Conservation (phyloP, 2,888 invertebrate species). For the Stenichneumon culpator region DNA sequence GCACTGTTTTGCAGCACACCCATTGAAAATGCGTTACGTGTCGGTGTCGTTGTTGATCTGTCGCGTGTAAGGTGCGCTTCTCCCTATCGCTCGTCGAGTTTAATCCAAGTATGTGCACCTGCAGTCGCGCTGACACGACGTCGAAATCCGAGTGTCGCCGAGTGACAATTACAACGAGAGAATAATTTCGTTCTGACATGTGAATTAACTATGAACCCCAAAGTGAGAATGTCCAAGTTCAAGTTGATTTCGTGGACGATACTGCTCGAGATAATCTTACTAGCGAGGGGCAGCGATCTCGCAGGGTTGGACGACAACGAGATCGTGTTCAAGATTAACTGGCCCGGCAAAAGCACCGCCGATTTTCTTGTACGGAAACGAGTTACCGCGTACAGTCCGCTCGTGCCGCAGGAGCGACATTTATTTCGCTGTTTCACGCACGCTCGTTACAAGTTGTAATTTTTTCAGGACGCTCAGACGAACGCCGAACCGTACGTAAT, state of each 20-base stretch:
- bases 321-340: constrained; percentile 91
- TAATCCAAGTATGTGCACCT: neutral
- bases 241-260: constrained; percentile 47
- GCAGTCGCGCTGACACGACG: neutral
- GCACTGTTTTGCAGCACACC: constrained; percentile 3
- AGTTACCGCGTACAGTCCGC: neutral
- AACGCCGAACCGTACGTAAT: constrained; percentile 89
- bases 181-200: constrained; percentile 4
- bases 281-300: constrained; percentile 87
- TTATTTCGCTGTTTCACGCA: neutral
- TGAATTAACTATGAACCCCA: neutral
- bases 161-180: neutral
- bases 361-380: constrained; percentile 84
- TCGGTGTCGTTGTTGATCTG: neutral
- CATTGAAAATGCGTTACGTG: constrained; percentile 27
- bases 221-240: constrained; percentile 39
- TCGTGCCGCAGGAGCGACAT: neutral
- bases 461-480: constrained; percentile 77
- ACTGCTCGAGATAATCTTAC: constrained; percentile 57
- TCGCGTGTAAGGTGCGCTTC: neutral
- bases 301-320: constrained; percentile 93
- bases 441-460: constrained; percentile 44
- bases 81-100: neutral
- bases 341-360: constrained; percentile 88
- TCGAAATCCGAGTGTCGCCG: neutral